Evolutionary conservation across 2,797 vertebrate genomes (phyloP), one percentile per base, ranked within the genome.

Genomic region (Poeciliopsis presidionis): DNA sequence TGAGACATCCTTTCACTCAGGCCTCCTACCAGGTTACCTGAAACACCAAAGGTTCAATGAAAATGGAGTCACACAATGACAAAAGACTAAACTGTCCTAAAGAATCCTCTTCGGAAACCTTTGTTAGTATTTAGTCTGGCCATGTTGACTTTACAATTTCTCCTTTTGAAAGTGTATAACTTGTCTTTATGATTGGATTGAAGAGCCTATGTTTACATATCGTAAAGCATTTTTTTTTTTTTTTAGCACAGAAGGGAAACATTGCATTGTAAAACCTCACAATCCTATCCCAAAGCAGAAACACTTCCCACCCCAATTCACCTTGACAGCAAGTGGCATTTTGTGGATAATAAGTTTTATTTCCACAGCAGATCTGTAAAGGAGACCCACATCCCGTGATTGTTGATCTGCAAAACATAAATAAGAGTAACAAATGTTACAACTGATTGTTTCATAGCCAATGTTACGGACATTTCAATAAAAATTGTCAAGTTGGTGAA

Each of bases 1-100:
- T 9, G 0, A 14, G 86, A 86, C 33, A 90, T 79, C 4, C 25
- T n/a, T 25, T 77, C 1, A 18, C 86, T 87, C 0, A 85, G 59
- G 7, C 59, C 59, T 63, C 0, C 3, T 9, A 16, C 36, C 57
- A 89, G 7, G 2, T 6, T 0, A 11, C 2, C 75, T 87, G 78
- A 55, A 46, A 76, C 69, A 51, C 65, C 18, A 77, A 30, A 74
- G 33, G 55, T 63, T 1, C 43, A 22, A 3, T 53, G 30, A 63
- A 9, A 20, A 63, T 36, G 30, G 4, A 20, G 1, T 36, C 30
- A 36, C 6, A 14, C 16, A 7, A 57, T 36, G 18, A 63, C 8
- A 36, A 18, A 63, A 8, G 30, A 18, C 14, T 30, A 30, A 63
- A 28, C 33, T 36, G 30, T 63, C 33, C 30, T 28, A 63, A 36